These are phyloP conservation scores for Axis porcinus DNA, from an alignment of 2,113 vertebrate species.

Conservation along the genomic window DNA sequence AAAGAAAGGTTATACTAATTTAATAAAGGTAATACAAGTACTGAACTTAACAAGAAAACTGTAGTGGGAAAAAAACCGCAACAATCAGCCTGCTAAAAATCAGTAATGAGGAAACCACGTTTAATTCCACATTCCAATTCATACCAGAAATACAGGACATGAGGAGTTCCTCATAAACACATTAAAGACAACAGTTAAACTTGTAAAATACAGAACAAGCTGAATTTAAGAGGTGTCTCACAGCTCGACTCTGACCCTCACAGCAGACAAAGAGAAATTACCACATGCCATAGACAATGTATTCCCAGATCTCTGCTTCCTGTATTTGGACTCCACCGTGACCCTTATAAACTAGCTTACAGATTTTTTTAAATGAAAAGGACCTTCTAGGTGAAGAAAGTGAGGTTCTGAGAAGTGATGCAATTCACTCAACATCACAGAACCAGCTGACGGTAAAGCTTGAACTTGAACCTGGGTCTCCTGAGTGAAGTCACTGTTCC, in stretches of 20 bases:
- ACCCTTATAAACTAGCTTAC: not conserved
- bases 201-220: not conserved
- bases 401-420: not conserved
- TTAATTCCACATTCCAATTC: not conserved
- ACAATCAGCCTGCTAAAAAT: not conserved
- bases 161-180: not conserved
- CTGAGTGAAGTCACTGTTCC: not conserved
- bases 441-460: not conserved
- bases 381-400: not conserved
- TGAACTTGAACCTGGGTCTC: not conserved
- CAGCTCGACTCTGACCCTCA: not conserved
- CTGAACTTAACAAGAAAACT: constrained; percentile 22
- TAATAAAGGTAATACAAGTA: constrained; percentile 1
- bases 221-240: not conserved
- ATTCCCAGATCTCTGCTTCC: not conserved
- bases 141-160: not conserved
- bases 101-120: not conserved
- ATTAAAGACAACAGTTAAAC: not conserved
- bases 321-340: not conserved
- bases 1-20: not conserved
- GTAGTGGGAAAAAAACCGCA: not conserved
- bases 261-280: not conserved
- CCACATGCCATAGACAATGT: not conserved
- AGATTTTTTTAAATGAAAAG: not conserved
- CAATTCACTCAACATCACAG: not conserved